Conservation (phyloP, 2,113 vertebrate genomes). For the Lampris megalopsis region DNA sequence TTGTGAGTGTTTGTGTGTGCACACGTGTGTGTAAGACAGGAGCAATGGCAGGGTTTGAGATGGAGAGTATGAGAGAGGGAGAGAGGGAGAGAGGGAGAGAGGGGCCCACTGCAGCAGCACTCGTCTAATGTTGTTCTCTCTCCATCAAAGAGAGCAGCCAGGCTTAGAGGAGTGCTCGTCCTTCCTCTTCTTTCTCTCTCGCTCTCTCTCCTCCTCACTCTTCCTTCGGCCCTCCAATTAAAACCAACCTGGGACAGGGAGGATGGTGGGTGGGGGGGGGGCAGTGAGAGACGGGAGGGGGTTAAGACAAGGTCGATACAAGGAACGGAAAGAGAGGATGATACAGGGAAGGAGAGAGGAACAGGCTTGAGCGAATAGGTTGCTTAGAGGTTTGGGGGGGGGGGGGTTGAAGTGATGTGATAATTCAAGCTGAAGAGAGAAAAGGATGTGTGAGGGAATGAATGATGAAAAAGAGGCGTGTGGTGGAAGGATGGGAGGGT, state of each 20-base stretch:
- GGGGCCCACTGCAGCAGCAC: conserved; percentile 55
- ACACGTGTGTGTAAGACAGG: conserved; percentile 50
- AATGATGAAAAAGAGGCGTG: background rate
- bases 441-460: background rate
- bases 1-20: conserved; percentile 35
- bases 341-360: conserved; percentile 3
- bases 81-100: conserved; percentile 35
- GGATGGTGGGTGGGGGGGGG: conserved; percentile 16
- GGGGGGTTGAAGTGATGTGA: background rate
- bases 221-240: conserved; percentile 58
- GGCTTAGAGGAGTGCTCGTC: conserved; percentile 71
- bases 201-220: conserved; percentile 32
- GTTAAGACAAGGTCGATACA: conserved; percentile 50
- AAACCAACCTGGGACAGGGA: conserved; percentile 69
- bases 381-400: background rate
- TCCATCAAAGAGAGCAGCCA: conserved; percentile 79
- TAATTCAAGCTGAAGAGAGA: background rate
- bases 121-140: conserved; percentile 58
- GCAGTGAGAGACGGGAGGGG: background rate
- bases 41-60: conserved; percentile 68
- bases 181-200: conserved; percentile 55
- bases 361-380: background rate
- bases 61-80: conserved; percentile 27
- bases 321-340: conserved; percentile 25
- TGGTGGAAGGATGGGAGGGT: conserved; percentile 1